phyloP scores from a whole-genome alignment of 2,888 invertebrate genomes.

The Pristionchus mayeri region DNA sequence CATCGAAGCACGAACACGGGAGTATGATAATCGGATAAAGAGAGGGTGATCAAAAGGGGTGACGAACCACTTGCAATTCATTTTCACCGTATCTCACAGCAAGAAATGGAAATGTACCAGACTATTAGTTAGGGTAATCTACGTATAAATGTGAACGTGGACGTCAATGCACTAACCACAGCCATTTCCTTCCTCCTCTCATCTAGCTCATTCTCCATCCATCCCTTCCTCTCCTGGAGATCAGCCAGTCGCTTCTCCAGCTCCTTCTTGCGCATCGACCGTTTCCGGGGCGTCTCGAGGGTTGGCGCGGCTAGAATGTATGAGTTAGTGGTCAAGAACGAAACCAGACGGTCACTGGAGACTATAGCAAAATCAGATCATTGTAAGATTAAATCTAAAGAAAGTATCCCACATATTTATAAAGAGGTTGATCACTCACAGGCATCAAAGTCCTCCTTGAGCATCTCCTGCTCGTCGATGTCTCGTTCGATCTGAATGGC shows the following conservation, averaged over 20 bases:
- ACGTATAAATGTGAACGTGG: too few relatives aligned
- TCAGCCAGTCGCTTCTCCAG: slow-evolving; percentile 28
- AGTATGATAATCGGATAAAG: slow-evolving; percentile 1
- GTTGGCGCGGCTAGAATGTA: slow-evolving; percentile 8
- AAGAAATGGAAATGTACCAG: too few relatives aligned
- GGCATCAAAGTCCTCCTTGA: slow-evolving; percentile 43
- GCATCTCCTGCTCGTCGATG: slow-evolving; percentile 46
- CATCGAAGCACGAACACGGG: not conserved
- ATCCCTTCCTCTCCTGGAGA: slow-evolving; percentile 35
- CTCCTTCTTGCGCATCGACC: slow-evolving; percentile 6
- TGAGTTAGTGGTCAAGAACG: too few relatives aligned
- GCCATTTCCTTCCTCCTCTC: slow-evolving; percentile 44
- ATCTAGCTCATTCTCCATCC: slow-evolving; percentile 39
- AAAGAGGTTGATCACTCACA: slow-evolving; percentile 5
- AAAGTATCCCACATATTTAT: too few relatives aligned
- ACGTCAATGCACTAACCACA: not conserved
- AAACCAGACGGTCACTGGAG: too few relatives aligned
- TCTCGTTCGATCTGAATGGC: slow-evolving; percentile 41
- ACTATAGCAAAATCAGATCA: too few relatives aligned
- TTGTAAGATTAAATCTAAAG: too few relatives aligned
- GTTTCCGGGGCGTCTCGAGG: slow-evolving; percentile 22
- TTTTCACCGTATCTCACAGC: not conserved
- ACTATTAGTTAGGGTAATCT: too few relatives aligned
- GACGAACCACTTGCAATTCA: not conserved
- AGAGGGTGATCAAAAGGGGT: not conserved